phyloP scores from a whole-genome alignment of 2,797 vertebrate species.

The Malacoctenus gilli region DNA sequence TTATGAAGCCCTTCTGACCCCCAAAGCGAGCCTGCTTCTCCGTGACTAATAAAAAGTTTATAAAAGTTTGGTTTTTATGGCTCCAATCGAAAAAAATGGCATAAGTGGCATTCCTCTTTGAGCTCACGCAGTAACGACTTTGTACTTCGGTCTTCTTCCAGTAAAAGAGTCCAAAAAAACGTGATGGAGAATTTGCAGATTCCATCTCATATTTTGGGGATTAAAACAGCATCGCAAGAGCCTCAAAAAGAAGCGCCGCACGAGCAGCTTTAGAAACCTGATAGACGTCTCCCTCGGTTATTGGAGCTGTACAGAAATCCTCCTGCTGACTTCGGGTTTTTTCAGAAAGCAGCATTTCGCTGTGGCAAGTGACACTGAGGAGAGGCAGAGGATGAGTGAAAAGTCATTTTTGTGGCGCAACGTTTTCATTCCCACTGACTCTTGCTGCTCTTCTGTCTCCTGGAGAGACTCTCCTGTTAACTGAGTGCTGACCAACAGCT shows the following conservation, averaged over 20 bases:
- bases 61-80: background rate
- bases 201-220: too few relatives aligned
- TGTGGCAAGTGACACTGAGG: constrained; percentile 31
- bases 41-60: background rate
- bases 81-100: background rate
- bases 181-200: too few relatives aligned
- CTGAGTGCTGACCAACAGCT: too few relatives aligned
- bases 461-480: constrained; percentile 16
- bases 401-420: constrained; percentile 36
- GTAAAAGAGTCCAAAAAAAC: background rate
- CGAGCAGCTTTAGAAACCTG: background rate
- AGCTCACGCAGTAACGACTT: constrained; percentile 1
- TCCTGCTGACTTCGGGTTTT: background rate
- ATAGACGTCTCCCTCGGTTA: constrained; percentile 9
- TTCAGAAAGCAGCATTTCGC: constrained; percentile 14
- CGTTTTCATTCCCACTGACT: constrained; percentile 2
- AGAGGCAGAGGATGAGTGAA: constrained; percentile 19
- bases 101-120: background rate
- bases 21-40: background rate
- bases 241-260: constrained; percentile 3
- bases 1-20: background rate
- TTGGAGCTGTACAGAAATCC: constrained; percentile 4
- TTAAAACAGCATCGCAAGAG: background rate
- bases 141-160: constrained; percentile 6
- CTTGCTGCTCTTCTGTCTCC: constrained; percentile 11